phyloP scores from a whole-genome alignment of 2,797 vertebrate genomes.

The Vultur gryphus region DNA sequence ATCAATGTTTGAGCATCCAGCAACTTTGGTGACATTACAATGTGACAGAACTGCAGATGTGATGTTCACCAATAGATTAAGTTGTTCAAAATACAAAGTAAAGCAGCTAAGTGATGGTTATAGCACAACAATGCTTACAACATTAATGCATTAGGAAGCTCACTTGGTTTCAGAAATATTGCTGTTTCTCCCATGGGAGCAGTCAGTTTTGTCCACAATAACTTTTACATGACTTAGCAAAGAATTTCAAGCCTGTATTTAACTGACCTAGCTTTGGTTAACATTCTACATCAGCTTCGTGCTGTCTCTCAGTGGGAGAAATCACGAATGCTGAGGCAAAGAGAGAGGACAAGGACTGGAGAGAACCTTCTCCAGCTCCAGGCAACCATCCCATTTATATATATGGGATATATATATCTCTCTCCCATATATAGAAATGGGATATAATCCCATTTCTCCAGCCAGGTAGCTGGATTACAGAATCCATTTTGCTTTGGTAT shows the following conservation, averaged over 20 bases:
- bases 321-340: background rate
- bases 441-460: background rate
- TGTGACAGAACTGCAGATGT: background rate
- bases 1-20: rapidly evolving
- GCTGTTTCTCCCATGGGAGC: background rate
- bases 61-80: background rate
- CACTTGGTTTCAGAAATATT: background rate
- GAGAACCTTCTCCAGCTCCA: background rate
- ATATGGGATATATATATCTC: too few relatives aligned
- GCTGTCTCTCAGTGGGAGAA: background rate
- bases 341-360: background rate
- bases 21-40: background rate
- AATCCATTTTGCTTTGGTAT: background rate
- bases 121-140: background rate
- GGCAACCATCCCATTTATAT: background rate
- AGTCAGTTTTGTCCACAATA: background rate
- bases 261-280: background rate
- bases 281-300: background rate
- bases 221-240: background rate
- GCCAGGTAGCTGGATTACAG: background rate
- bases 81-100: background rate
- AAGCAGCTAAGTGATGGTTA: background rate
- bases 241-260: background rate
- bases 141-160: background rate
- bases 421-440: too few relatives aligned